phyloP scores from a whole-genome alignment of 2,797 vertebrate species.

The Tauraco hartlaubi region DNA sequence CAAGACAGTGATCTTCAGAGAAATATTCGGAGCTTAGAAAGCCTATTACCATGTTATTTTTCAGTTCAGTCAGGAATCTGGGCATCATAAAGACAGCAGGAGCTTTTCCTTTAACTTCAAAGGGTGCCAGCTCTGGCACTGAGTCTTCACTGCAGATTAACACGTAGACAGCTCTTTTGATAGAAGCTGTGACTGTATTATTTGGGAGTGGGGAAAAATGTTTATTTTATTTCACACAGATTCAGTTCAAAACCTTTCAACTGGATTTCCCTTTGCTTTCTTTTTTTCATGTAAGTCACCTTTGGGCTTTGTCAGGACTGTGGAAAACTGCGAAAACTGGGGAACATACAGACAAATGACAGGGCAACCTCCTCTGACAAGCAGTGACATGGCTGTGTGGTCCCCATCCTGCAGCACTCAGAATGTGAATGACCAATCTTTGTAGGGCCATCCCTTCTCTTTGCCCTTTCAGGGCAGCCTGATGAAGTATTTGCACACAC shows the following conservation, averaged over 20 bases:
- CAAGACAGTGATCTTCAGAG: neutral
- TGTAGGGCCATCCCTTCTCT: neutral
- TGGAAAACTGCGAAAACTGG: neutral
- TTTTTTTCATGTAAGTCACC: neutral
- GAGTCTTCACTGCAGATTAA: neutral
- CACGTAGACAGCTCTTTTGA: neutral
- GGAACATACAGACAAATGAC: neutral
- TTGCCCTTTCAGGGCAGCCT: neutral
- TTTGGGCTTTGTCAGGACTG: neutral
- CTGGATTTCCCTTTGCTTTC: neutral
- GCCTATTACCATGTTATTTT: neutral
- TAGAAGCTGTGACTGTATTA: neutral
- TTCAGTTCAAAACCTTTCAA: neutral
- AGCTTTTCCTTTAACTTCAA: constrained; percentile 29
- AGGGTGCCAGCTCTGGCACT: neutral
- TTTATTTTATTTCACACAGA: neutral
- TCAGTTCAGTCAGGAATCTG: neutral
- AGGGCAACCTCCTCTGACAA: neutral
- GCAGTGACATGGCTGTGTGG: neutral
- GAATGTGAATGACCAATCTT: neutral
- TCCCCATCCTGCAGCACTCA: neutral
- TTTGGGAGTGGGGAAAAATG: neutral
- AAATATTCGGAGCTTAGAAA: neutral
- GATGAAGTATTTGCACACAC: neutral
- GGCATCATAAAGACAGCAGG: neutral